A percentile compares a stretch with the other conserved stretches of the same genome.
Evolutionary conservation across 2,797 vertebrate genomes (phyloP).

Genomic region (Hypotaenidia okinawae): DNA sequence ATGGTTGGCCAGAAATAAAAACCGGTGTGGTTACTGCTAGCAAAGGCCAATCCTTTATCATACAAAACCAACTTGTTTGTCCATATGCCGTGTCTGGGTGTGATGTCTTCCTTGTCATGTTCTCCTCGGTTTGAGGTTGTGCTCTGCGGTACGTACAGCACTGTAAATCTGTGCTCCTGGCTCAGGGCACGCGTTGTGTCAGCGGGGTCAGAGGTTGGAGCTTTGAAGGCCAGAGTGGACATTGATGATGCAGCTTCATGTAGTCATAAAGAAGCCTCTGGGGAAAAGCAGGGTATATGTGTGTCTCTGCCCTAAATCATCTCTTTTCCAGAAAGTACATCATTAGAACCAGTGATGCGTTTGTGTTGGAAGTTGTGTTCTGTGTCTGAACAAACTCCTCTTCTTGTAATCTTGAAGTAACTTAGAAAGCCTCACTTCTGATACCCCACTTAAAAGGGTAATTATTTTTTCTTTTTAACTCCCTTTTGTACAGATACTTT

Average conservation of each 20-base stretch:
- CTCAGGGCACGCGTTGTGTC: accelerated
- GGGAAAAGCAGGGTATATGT: background rate
- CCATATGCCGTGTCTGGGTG: accelerated
- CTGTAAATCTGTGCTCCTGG: accelerated
- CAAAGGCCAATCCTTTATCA: background rate
- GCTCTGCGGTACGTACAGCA: accelerated
- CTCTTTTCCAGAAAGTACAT: background rate
- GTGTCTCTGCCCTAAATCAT: background rate
- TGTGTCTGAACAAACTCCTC: conserved; percentile 8
- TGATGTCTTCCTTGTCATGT: accelerated
- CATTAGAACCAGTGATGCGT: background rate
- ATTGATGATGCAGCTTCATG: background rate
- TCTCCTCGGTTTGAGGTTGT: background rate
- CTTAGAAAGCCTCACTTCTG: conserved; percentile 1
- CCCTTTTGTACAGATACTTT: conserved; percentile 2
- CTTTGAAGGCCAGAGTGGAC: background rate
- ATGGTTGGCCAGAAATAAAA: background rate
- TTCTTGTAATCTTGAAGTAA: conserved; percentile 13
- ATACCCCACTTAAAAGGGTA: conserved; percentile 22
- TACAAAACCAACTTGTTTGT: background rate
- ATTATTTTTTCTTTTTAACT: conserved; percentile 41
- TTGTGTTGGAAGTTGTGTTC: conserved; percentile 1
- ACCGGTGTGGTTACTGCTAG: background rate
- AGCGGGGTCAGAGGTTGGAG: background rate
- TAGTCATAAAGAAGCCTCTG: background rate